phyloP scores from a whole-genome alignment of 2,888 invertebrate species.

The Chaitophorus viminalis region DNA sequence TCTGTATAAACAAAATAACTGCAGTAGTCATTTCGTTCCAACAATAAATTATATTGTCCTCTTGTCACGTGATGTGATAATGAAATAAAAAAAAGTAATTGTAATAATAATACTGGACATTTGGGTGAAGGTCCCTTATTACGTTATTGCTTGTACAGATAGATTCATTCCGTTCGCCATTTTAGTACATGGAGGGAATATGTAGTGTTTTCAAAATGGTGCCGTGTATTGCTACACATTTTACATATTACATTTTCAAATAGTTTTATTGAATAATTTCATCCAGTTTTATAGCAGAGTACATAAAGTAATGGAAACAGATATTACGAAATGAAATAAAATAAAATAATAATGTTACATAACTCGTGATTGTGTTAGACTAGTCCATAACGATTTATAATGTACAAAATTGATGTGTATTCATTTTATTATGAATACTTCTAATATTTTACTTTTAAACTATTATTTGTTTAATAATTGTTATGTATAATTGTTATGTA shows the following conservation, averaged over 20 bases:
- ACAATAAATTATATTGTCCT: background rate
- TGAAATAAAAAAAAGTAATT: background rate
- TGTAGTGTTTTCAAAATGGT: background rate
- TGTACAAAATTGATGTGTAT: no score
- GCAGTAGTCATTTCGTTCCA: background rate
- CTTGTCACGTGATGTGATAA: constrained; percentile 11
- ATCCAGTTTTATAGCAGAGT: no score
- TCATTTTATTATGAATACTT: no score
- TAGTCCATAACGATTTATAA: no score
- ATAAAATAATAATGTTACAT: no score
- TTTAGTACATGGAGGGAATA: background rate
- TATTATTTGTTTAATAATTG: no score
- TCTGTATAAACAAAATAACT: background rate
- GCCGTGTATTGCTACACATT: background rate
- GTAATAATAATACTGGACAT: background rate
- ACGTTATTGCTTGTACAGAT: background rate
- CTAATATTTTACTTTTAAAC: no score
- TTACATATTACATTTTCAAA: background rate
- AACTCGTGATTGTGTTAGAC: no score
- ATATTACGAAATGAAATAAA: no score
- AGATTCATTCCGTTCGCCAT: background rate
- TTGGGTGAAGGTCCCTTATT: background rate
- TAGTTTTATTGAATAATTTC: no score
- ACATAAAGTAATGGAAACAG: no score
- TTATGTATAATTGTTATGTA: no score